Evolutionary conservation across 2,113 vertebrate species (phyloP), one percentile per base, ranked within the genome.

Genomic region (Melanostigma gelatinosum): DNA sequence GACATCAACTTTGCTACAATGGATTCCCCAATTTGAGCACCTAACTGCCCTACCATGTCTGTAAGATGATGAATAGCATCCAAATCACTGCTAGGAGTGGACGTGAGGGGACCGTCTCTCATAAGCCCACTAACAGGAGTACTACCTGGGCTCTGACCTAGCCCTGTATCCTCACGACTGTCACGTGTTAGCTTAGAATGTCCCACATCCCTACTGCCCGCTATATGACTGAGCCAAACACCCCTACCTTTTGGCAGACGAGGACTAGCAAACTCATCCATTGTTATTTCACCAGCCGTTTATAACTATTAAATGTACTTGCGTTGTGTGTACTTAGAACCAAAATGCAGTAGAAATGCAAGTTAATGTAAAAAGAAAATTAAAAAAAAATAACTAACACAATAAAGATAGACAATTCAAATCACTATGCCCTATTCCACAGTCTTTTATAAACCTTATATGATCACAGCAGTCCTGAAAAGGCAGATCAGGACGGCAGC

Each of bases 21-120:
- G 2, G 27, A 29, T 29, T 29, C 27, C 1, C 27, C 27, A 29
- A 67, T 78, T 7, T 78, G 62, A 36, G 69, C 63, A 44, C 75
- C 62, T 44, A 72, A 61, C 52, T 67, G 54, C 27, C 27, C 27
- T 29, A 73, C 52, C 74, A 73, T 83, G 55, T 77, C 50, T 40
- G 80, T 42, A n/a, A 76, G 48, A 0, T 38, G 57, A 32, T 46
- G 11, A 40, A 75, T 34, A 13, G 22, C 71, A 64, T 63, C 29
- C 13, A 22, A 16, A 38, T 64, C 38, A 65, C 70, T 40, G 4
- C 3, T 0, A 6, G 70, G 32, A 18, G 77, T 79, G 42, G 65
- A 71, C 9, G 18, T 75, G 1, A 8, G 65, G 4, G 77, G 38
- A 60, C 24, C 44, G 2, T 46, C 18, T 18, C 48, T 50, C 48